Conservation (phyloP, 2,888 invertebrate species). For the Microctonus hyperodae region DNA sequence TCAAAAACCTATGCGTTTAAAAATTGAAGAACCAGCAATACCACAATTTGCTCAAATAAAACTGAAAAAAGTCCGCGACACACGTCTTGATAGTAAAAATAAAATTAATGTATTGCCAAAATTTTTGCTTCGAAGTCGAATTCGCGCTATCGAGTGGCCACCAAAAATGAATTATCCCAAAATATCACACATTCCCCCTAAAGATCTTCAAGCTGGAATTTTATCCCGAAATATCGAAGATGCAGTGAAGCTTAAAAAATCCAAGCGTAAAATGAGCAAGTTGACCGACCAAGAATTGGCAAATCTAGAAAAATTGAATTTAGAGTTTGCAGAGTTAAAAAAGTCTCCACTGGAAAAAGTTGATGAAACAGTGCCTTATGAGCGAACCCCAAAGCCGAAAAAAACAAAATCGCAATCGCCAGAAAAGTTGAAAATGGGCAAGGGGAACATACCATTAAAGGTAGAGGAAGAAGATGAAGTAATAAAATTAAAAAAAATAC, state of each 20-base stretch:
- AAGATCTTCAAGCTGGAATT: slow-evolving; percentile 70
- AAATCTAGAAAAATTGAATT: slow-evolving; percentile 69
- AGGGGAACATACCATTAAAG: slow-evolving; percentile 54
- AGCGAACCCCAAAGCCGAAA: slow-evolving; percentile 54
- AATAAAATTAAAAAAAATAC: slow-evolving; percentile 58
- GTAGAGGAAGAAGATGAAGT: slow-evolving; percentile 53
- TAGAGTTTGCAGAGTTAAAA: slow-evolving; percentile 63
- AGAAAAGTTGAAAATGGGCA: slow-evolving; percentile 53
- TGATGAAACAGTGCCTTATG: slow-evolving; percentile 56
- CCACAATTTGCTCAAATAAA: slow-evolving; percentile 74
- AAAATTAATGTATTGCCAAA: slow-evolving; percentile 70
- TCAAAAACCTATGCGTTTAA: slow-evolving; percentile 69
- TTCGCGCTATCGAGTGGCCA: slow-evolving; percentile 71
- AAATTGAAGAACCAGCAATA: slow-evolving; percentile 68
- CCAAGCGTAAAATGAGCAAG: slow-evolving; percentile 67
- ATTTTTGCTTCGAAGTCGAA: slow-evolving; percentile 75
- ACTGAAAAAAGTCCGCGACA: slow-evolving; percentile 69
- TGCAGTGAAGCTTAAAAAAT: slow-evolving; percentile 71
- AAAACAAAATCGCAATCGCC: slow-evolving; percentile 52
- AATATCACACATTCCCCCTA: slow-evolving; percentile 65
- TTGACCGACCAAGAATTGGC: slow-evolving; percentile 67
- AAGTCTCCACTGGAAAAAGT: slow-evolving; percentile 59
- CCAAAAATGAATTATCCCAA: slow-evolving; percentile 67
- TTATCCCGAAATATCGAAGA: slow-evolving; percentile 77
- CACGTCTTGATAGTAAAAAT: slow-evolving; percentile 49